Base-by-base conservation (phyloP, 2,888 invertebrate species). In the Deroplatys truncata region DNA sequence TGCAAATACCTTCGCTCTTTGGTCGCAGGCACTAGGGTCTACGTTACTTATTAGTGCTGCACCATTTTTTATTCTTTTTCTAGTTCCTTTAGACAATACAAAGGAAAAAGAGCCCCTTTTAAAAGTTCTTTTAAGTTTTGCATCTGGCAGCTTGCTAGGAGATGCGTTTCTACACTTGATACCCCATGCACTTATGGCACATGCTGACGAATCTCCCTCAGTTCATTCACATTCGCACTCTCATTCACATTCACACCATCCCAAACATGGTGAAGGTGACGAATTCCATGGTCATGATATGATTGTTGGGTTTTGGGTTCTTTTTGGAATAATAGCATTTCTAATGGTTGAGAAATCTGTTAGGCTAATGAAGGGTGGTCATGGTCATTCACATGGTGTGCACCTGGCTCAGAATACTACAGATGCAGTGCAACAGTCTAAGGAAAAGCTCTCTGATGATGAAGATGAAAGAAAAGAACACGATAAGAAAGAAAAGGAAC, bases 151-250 rank as follows among this genome's bases (percentile, higher is more conserved):
- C 85, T 95, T 99, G 25, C 95, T 99, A 0, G 99, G 99, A 13
- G 99, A 99, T 94, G 99, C 99, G 0, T 99, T 99, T 93, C 95
- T 99, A 10, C 99, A 99, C 94, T 94, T 99, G 91, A 99, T 99
- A 92, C 99, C 99, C 1, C 99, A 99, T 94, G 99, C 99, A 86
- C 95, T 97, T 49, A 94, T 94, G 91, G 95, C 96, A 0, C 95
- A 95, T 90, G 92, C 92, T 0, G 94, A 94, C 91, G 93, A 92
- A 5, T 92, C 92, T 0, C 91, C 89, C 13, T 91, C 91, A 88
- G 88, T 89, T 13, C 92, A 93, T 89, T 88, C 89, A 20, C 94
- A 95, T 87, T 91, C 92, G 20, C 93, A 93, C 89, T 92, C 92
- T 0, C 94, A 94, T 91, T 93, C 94, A 31, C 95, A 95, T 91